Percentiles rank a stretch among this genome's conserved stretches.
Evolutionary conservation across 2,113 vertebrate genomes (phyloP).

Genomic region (Dicaeum eximium): DNA sequence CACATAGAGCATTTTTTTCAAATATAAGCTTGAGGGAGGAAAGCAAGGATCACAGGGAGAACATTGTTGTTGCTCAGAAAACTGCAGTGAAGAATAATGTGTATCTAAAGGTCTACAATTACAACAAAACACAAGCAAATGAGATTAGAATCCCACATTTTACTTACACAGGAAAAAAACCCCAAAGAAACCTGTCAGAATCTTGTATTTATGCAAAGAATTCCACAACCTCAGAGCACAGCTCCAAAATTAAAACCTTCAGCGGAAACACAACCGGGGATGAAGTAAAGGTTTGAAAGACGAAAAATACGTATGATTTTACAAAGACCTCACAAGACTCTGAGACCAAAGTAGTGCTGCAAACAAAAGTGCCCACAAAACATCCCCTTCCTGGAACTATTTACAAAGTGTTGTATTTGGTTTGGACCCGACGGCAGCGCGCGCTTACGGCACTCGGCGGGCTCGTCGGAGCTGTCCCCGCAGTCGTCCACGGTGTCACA

Average conservation of each 20-base stretch:
- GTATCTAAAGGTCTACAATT: neutral
- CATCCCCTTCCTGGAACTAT: too few relatives aligned
- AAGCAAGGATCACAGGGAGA: neutral
- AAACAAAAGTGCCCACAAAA: neutral
- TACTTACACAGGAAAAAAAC: neutral
- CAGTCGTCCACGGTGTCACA: slow-evolving; percentile 98
- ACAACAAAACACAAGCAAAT: neutral
- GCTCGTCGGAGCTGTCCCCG: slow-evolving; percentile 95
- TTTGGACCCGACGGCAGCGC: neutral
- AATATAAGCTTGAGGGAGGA: neutral
- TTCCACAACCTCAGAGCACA: neutral
- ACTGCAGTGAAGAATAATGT: neutral
- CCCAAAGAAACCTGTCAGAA: neutral
- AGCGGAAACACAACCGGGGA: neutral
- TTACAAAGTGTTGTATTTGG: rapidly evolving
- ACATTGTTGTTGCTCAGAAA: neutral
- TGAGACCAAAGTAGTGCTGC: neutral
- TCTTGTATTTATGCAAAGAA: neutral
- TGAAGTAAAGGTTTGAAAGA: neutral
- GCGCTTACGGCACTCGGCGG: slow-evolving; percentile 92
- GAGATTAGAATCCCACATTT: neutral
- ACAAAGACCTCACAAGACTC: neutral
- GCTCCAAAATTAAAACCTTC: neutral
- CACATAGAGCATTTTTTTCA: neutral
- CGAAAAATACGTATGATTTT: rapidly evolving